These are phyloP conservation scores for Oreotrochilus melanogaster DNA, from an alignment of 2,113 vertebrate genomes.

Conservation along the genomic window DNA sequence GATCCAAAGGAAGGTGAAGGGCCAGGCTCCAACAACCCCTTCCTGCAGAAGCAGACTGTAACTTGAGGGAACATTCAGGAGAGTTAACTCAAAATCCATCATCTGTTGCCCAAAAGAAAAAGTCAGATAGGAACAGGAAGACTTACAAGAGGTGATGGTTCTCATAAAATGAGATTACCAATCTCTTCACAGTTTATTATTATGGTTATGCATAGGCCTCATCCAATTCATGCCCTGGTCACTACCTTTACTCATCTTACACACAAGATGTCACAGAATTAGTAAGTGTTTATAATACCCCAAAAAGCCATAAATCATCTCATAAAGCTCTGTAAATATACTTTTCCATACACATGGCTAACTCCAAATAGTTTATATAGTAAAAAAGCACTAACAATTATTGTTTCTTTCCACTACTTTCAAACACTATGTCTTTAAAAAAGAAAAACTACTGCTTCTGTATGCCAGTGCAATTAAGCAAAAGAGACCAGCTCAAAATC, in stretches of 20 bases:
- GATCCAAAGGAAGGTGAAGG: background rate
- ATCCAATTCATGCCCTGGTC: background rate
- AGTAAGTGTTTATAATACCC: background rate
- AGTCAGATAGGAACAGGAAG: background rate
- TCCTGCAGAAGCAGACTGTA: background rate
- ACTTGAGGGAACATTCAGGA: background rate
- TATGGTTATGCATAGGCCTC: background rate
- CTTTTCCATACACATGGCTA: accelerated
- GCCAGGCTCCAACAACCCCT: background rate
- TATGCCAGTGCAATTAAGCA: background rate
- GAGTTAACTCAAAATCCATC: background rate
- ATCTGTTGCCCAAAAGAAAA: background rate
- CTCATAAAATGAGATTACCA: background rate
- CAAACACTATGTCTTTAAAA: background rate
- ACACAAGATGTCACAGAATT: background rate
- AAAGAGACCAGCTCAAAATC: background rate
- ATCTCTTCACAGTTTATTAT: background rate
- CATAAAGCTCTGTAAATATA: background rate
- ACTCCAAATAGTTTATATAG: background rate
- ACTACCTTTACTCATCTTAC: background rate
- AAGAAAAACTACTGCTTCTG: background rate
- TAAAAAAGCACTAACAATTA: background rate
- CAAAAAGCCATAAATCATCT: background rate
- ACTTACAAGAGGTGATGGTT: background rate
- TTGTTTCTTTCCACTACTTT: background rate